Percentiles rank a stretch among this genome's conserved stretches.
Conservation (phyloP, 30 jellyfish, hydroid and myxozoan species). For the Aurelia coerulea region DNA sequence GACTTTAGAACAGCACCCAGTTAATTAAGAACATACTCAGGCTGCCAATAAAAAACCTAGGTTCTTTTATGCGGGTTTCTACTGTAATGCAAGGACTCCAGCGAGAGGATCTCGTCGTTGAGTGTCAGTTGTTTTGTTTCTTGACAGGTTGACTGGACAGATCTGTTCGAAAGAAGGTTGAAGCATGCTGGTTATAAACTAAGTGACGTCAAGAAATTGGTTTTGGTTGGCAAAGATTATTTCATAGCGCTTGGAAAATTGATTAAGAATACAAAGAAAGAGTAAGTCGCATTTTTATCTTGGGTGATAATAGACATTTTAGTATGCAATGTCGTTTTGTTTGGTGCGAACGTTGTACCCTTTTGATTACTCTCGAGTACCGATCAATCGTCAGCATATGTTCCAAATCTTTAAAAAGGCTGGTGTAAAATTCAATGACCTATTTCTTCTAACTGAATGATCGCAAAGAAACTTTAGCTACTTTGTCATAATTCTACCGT, state of each 20-base stretch:
- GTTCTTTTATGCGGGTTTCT: too few species aligned
- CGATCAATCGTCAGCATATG: too few species aligned
- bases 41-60: too few species aligned
- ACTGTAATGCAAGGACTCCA: too few species aligned
- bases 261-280: constrained; percentile 22
- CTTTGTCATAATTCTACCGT: too few species aligned
- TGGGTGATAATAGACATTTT: not conserved
- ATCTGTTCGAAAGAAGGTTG: not conserved
- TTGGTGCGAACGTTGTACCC: not conserved
- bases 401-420: too few species aligned
- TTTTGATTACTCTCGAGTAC: not conserved
- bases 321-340: not conserved
- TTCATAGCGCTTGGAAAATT: constrained; percentile 29
- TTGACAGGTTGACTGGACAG: constrained; percentile 38
- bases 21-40: too few species aligned
- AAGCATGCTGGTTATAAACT: not conserved
- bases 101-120: too few species aligned
- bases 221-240: constrained; percentile 32
- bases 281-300: constrained; percentile 3
- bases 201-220: not conserved
- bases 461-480: too few species aligned
- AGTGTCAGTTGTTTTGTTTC: not conserved
- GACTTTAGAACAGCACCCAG: too few species aligned
- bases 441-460: too few species aligned
- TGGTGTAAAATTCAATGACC: too few species aligned